These are phyloP conservation scores for Zaprionus nigranus DNA, from an alignment of 1,140 invertebrate species.

Conservation along the genomic window DNA sequence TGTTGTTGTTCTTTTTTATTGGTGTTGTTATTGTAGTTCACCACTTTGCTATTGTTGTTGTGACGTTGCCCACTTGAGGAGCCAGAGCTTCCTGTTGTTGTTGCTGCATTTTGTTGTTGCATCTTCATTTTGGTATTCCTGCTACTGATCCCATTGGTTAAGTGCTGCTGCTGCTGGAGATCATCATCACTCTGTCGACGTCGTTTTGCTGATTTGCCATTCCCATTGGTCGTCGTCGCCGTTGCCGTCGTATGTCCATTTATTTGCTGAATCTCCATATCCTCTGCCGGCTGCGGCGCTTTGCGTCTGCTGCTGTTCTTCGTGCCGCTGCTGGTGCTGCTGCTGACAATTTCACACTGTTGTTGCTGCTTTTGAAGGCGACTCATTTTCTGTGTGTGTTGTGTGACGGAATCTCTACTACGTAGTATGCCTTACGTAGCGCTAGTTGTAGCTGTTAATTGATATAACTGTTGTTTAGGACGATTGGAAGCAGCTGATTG, in stretches of 20 bases:
- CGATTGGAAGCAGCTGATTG: constrained; percentile 47
- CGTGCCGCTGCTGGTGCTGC: constrained; percentile 37
- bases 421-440: constrained; percentile 25
- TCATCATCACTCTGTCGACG: constrained; percentile 39
- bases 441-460: constrained; percentile 38
- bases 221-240: constrained; percentile 37
- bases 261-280: constrained; percentile 37
- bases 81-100: constrained; percentile 13
- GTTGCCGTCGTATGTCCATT: constrained; percentile 49
- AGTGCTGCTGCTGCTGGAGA: constrained; percentile 16
- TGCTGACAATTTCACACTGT: constrained; percentile 38
- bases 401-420: constrained; percentile 18
- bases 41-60: constrained; percentile 30
- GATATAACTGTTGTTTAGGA: constrained; percentile 47
- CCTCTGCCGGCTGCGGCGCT: constrained; percentile 23
- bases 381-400: constrained; percentile 49
- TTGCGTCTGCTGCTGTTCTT: constrained; percentile 23
- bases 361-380: constrained; percentile 48
- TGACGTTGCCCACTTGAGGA: constrained; percentile 20
- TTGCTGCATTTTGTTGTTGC: neutral
- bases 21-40: constrained; percentile 33
- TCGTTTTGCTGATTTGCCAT: constrained; percentile 35
- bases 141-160: constrained; percentile 52
- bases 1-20: constrained; percentile 52
- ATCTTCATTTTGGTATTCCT: constrained; percentile 46